Evolutionary conservation across 2,113 vertebrate genomes (phyloP).

Genomic region (Arothron firmamentum): DNA sequence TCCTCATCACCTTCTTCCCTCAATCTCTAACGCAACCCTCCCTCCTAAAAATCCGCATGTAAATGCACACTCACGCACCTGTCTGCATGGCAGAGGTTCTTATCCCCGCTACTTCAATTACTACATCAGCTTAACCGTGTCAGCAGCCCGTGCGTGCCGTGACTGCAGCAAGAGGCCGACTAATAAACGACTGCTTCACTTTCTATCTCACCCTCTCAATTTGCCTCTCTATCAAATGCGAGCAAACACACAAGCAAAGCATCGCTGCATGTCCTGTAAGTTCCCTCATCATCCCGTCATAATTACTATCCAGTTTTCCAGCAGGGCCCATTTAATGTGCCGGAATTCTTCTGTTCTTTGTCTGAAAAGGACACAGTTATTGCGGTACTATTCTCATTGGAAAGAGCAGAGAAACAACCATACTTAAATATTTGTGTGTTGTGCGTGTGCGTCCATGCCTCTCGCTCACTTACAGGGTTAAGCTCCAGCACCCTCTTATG

Average conservation of each 20-base stretch:
- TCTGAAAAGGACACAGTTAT: background rate
- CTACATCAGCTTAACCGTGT: constrained; percentile 69
- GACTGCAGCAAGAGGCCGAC: constrained; percentile 53
- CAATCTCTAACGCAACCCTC: constrained; percentile 31
- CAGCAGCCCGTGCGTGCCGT: constrained; percentile 61
- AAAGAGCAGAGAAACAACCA: background rate
- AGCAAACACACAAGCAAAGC: constrained; percentile 1
- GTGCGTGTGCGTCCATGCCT: no score
- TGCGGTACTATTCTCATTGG: background rate
- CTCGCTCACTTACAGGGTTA: no score
- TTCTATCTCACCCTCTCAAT: constrained; percentile 19
- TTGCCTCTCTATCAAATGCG: constrained; percentile 15
- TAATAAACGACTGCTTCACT: constrained; percentile 53
- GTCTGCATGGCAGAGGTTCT: constrained; percentile 35
- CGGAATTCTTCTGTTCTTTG: no score
- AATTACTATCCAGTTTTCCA: constrained; percentile 6
- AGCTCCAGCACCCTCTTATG: no score
- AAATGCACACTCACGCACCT: constrained; percentile 17
- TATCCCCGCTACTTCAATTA: constrained; percentile 54
- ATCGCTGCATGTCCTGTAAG: background rate
- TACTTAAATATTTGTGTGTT: no score
- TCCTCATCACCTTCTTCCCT: constrained; percentile 38
- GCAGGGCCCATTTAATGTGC: background rate
- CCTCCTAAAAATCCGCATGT: background rate
- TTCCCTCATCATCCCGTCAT: background rate